Conservation (phyloP, 2,888 invertebrate genomes). For the Chalcis sispes region DNA sequence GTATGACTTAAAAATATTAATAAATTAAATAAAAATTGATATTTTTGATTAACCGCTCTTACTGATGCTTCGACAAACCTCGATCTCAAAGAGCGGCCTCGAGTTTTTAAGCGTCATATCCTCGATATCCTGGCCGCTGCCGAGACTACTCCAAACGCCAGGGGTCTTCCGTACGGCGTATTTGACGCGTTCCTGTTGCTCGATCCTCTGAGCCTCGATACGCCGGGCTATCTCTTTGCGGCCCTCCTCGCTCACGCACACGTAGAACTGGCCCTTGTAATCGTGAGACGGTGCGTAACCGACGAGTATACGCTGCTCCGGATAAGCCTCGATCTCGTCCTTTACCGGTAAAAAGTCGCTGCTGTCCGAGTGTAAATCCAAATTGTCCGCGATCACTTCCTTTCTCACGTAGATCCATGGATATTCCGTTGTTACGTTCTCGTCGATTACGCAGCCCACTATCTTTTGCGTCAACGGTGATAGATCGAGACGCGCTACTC, state of each 20-base stretch:
- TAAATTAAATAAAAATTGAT: too few relatives aligned
- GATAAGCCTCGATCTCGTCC: constrained; percentile 72
- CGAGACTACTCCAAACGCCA: constrained; percentile 80
- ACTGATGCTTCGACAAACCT: too few relatives aligned
- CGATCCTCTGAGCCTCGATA: constrained; percentile 64
- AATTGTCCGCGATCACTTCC: constrained; percentile 80
- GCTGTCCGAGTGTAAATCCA: constrained; percentile 79
- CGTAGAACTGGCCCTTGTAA: constrained; percentile 83
- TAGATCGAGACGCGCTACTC: constrained; percentile 78
- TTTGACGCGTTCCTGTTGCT: constrained; percentile 71
- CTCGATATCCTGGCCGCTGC: constrained; percentile 82
- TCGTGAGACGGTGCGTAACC: constrained; percentile 83
- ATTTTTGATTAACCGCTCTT: too few relatives aligned
- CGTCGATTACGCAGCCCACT: constrained; percentile 82
- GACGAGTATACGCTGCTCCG: constrained; percentile 76
- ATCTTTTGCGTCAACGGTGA: constrained; percentile 80
- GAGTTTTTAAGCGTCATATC: constrained; percentile 77
- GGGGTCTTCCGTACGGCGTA: constrained; percentile 79
- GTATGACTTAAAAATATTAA: too few relatives aligned
- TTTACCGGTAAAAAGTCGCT: constrained; percentile 77
- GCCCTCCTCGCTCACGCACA: constrained; percentile 80
- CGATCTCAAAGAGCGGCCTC: constrained; percentile 81
- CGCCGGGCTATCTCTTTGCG: constrained; percentile 76
- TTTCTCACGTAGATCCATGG: constrained; percentile 85
- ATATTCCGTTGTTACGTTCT: constrained; percentile 83